Evolutionary conservation across 2,888 invertebrate genomes (phyloP), one percentile per base, ranked within the genome.

Genomic region (Branchellion lobata): DNA sequence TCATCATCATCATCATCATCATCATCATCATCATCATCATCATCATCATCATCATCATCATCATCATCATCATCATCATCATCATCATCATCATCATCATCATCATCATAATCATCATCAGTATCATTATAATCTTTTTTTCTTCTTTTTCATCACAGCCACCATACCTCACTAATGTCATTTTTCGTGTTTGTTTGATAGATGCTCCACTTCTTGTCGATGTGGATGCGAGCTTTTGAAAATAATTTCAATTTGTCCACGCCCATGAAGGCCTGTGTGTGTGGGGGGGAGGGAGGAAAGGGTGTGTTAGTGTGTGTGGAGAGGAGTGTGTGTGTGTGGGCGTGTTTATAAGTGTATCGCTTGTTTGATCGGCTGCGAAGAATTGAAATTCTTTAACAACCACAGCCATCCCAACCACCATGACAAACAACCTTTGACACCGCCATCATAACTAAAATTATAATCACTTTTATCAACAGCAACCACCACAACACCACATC

Each of bases 101-200:
- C 40, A 14, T 40, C 40, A 40, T 14, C 40, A 40, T 74, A 33
- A 5, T 73, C 73, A 40, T 73, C 1, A 73, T 40, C 68, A 11
- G 14, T 24, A 11, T 68, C 29, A 68, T 33, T 27, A 68, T 33
- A 2, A 79, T 69, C 81, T 87, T 87, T 47, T 8, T 47, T 47
- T n/a, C n/a, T n/a, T n/a, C n/a, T 71, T 3, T 29, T 29, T 71
- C n/a, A 11, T 14, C 18, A 0, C n/a, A 40, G 11, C 47, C 40
- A 1, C n/a, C n/a, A n/a, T n/a, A 65, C 77, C 65, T 57, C 57
- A 24, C 33, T 36, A 0, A 57, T 18, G 57, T 77, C 77, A 65
- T 77, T 77, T 8, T 57, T 57, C 14, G 57, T 77, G 2, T 31
- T 61, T 24, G n/a, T 77, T 33, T 36, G 77, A 24, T 34, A 57